These are phyloP conservation scores for Anisognathus igniventris DNA, from an alignment of 2,797 vertebrate species.

Conservation along the genomic window DNA sequence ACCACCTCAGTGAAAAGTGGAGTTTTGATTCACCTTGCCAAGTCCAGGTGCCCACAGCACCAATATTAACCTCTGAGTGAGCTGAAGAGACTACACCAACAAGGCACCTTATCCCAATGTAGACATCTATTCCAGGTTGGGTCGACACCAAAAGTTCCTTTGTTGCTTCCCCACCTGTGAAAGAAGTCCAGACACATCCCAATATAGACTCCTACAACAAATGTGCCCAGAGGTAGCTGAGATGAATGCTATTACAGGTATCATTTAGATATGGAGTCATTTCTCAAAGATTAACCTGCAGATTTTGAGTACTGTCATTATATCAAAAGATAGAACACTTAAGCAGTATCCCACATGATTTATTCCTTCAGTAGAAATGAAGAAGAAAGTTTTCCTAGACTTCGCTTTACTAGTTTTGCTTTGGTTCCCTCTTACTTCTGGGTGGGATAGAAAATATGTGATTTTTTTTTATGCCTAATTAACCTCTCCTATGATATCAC, in stretches of 20 bases:
- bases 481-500: background rate
- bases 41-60: background rate
- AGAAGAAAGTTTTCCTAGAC: background rate
- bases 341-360: background rate
- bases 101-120: background rate
- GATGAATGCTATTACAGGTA: background rate
- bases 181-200: background rate
- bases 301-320: background rate
- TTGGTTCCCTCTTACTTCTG: background rate
- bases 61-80: background rate
- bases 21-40: background rate
- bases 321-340: background rate
- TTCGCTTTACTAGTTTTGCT: background rate
- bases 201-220: fast-evolving
- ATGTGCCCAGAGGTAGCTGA: background rate
- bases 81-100: background rate
- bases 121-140: no score
- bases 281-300: background rate
- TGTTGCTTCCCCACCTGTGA: background rate
- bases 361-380: background rate
- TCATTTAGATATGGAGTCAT: background rate
- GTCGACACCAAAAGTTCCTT: background rate
- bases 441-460: background rate
- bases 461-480: background rate
- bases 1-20: background rate